Evolutionary conservation across 2,888 invertebrate genomes (phyloP).

Genomic region (Scaptomyza flava): DNA sequence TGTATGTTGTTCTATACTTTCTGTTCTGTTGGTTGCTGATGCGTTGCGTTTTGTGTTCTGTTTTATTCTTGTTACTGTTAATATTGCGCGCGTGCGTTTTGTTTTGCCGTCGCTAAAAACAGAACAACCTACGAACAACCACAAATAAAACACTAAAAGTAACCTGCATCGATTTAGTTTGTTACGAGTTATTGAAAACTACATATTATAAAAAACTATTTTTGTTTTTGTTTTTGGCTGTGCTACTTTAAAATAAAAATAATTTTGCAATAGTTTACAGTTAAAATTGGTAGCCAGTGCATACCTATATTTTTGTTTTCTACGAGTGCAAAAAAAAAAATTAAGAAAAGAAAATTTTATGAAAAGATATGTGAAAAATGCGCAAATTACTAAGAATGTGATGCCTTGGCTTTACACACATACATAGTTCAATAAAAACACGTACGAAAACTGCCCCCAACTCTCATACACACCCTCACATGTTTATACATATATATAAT

Average conservation of each 20-base stretch:
- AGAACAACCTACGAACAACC: conserved; percentile 20
- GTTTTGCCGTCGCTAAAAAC: conserved; percentile 78
- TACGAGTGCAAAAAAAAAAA: conserved; percentile 26
- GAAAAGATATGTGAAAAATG: conserved; percentile 20
- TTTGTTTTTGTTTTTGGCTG: conserved; percentile 32
- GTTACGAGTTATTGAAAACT: not conserved
- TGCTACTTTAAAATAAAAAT: conserved; percentile 11
- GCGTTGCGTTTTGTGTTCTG: conserved; percentile 38
- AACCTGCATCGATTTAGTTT: too few relatives aligned
- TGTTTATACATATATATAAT: not conserved
- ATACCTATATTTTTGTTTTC: conserved; percentile 21
- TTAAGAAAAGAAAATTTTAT: not conserved
- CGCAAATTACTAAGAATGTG: not conserved
- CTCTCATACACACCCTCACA: not conserved
- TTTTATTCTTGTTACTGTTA: conserved; percentile 38
- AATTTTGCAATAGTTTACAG: conserved; percentile 13
- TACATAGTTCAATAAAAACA: not conserved
- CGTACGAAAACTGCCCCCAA: conserved; percentile 36
- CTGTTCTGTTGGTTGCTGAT: conserved; percentile 36
- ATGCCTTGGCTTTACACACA: not conserved
- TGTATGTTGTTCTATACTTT: conserved; percentile 34
- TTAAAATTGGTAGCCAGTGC: conserved; percentile 5
- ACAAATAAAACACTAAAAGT: not conserved
- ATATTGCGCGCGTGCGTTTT: conserved; percentile 53
- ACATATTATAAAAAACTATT: not conserved